Evolutionary conservation across 2,888 invertebrate species (phyloP).

Genomic region (Palloptera scutellata): DNA sequence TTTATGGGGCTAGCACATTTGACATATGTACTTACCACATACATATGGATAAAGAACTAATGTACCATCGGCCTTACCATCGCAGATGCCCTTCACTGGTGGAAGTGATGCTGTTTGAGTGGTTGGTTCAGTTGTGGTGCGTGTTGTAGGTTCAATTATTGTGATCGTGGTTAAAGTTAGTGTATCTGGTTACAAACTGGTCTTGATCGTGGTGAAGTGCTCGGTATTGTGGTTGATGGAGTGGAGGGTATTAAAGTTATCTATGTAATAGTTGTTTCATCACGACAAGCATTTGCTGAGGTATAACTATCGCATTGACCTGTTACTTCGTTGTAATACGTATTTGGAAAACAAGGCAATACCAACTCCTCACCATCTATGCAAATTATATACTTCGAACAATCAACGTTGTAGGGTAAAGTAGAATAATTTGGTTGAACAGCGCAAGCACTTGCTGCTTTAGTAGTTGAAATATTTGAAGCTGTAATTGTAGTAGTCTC

Average conservation of each 20-base stretch:
- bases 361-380: slow-evolving; percentile 51
- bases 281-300: slow-evolving; percentile 41
- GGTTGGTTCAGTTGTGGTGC: not conserved
- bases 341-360: slow-evolving; percentile 66
- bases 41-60: slow-evolving; percentile 49
- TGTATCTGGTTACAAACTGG: no score
- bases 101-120: not conserved
- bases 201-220: not conserved
- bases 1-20: slow-evolving; percentile 48
- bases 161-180: not conserved
- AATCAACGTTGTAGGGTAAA: slow-evolving; percentile 39
- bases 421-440: slow-evolving; percentile 26
- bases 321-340: slow-evolving; percentile 42
- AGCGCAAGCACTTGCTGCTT: no score
- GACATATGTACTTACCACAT: slow-evolving; percentile 49
- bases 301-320: slow-evolving; percentile 38
- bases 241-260: not conserved
- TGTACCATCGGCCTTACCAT: slow-evolving; percentile 31
- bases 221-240: not conserved
- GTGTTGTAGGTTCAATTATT: not conserved
- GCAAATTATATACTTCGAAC: slow-evolving; percentile 45
- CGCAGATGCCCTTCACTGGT: slow-evolving; percentile 39
- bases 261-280: slow-evolving; percentile 11
- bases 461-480: no score
- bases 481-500: no score